Conservation (phyloP, 2,888 invertebrate genomes). For the Pycnomerus fuliginosus region DNA sequence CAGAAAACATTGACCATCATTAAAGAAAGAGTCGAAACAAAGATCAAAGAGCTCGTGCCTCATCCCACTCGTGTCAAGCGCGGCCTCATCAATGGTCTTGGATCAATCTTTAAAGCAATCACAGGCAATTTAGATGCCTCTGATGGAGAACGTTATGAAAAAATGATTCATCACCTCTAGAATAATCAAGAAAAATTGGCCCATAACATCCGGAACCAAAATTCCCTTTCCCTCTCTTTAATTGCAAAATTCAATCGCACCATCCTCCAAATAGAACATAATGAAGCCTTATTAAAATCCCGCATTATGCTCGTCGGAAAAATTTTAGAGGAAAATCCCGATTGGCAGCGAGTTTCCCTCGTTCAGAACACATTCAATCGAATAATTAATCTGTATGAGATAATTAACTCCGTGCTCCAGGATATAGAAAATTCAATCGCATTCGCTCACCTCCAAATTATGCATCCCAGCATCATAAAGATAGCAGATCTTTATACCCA, state of each 20-base stretch:
- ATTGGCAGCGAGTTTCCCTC: no score
- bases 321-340: no score
- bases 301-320: no score
- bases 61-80: slow-evolving; percentile 11
- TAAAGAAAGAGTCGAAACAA: not conserved
- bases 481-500: slow-evolving; percentile 6
- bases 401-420: slow-evolving; percentile 12
- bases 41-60: not conserved
- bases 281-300: slow-evolving; percentile 8
- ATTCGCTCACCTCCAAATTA: slow-evolving; percentile 4
- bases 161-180: slow-evolving; percentile 19
- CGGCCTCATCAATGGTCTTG: slow-evolving; percentile 21
- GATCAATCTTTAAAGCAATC: slow-evolving; percentile 20
- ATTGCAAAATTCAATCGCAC: slow-evolving; percentile 19
- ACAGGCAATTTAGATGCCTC: slow-evolving; percentile 20
- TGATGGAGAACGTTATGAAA: slow-evolving; percentile 19
- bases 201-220: slow-evolving; percentile 6
- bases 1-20: not conserved
- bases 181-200: slow-evolving; percentile 4
- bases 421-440: slow-evolving; percentile 18
- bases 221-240: slow-evolving; percentile 6
- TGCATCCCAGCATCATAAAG: slow-evolving; percentile 18
- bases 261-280: slow-evolving; percentile 16
- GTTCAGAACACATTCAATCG: slow-evolving; percentile 8
- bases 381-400: slow-evolving; percentile 12